Percentiles rank a stretch among this genome's conserved stretches.
Conservation (phyloP, 1,140 invertebrate species). For the Lasioglossum albipes region DNA sequence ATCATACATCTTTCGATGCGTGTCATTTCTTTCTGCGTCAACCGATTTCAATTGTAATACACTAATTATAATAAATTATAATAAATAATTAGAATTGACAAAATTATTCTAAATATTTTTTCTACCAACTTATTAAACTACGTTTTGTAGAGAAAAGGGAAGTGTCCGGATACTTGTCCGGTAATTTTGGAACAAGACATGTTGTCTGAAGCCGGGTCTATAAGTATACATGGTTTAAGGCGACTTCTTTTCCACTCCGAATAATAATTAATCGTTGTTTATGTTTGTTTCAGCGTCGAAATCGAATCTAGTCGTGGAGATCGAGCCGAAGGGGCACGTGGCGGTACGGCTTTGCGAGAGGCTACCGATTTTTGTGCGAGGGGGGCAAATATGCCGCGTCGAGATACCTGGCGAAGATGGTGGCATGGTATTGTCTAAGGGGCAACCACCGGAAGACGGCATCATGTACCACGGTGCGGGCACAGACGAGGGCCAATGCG, state of each 20-base stretch:
- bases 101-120: too few relatives aligned
- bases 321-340: constrained; percentile 67
- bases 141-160: too few relatives aligned
- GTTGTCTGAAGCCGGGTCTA: too few relatives aligned
- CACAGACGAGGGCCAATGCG: constrained; percentile 84
- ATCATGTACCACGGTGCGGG: constrained; percentile 82
- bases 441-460: constrained; percentile 69
- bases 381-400: constrained; percentile 79
- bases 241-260: too few relatives aligned
- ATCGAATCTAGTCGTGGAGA: constrained; percentile 63
- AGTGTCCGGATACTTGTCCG: too few relatives aligned
- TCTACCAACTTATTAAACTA: too few relatives aligned
- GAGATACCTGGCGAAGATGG: constrained; percentile 77
- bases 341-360: constrained; percentile 74
- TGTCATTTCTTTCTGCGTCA: too few relatives aligned
- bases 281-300: constrained; percentile 57
- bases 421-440: constrained; percentile 67
- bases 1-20: too few relatives aligned
- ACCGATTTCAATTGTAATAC: too few relatives aligned
- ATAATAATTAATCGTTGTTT: neutral
- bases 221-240: neutral
- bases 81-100: too few relatives aligned
- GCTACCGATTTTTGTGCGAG: constrained; percentile 78
- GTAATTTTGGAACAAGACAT: too few relatives aligned
- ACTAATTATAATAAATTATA: too few relatives aligned